These are phyloP conservation scores for Osmoderma eremita DNA, from an alignment of 2,888 invertebrate genomes.

Conservation along the genomic window DNA sequence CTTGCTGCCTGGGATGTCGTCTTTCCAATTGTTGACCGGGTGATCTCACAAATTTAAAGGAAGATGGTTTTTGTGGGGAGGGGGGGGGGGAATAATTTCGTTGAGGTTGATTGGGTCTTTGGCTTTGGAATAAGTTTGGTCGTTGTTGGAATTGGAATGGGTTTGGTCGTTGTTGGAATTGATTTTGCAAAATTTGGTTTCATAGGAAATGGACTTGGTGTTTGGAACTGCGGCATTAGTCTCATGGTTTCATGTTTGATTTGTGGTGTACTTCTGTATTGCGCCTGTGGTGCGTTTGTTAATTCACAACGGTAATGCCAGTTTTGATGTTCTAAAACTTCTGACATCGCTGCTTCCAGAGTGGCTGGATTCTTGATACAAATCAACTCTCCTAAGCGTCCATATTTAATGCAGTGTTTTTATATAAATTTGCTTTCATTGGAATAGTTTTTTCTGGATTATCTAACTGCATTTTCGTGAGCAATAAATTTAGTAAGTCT, in stretches of 20 bases:
- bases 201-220: too few species aligned
- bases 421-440: constrained; percentile 1
- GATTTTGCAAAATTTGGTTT: too few species aligned
- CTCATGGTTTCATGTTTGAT: too few species aligned
- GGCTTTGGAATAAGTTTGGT: too few species aligned
- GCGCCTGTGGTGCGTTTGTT: neutral
- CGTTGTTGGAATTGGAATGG: too few species aligned
- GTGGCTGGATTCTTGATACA: constrained; percentile 11
- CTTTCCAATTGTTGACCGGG: neutral
- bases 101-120: too few species aligned
- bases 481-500: too few species aligned
- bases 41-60: constrained; percentile 20
- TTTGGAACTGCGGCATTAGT: too few species aligned
- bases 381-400: constrained; percentile 17
- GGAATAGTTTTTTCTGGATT: constrained; percentile 4
- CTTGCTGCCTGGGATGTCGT: constrained; percentile 4
- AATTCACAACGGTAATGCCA: constrained; percentile 5
- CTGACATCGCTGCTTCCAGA: neutral
- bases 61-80: constrained; percentile 2
- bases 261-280: too few species aligned
- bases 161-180: too few species aligned
- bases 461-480: too few species aligned
- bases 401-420: constrained; percentile 1
- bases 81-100: too few species aligned
- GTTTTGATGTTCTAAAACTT: neutral